phyloP scores from a whole-genome alignment of 2,797 vertebrate genomes.

The Oophaga sylvatica region DNA sequence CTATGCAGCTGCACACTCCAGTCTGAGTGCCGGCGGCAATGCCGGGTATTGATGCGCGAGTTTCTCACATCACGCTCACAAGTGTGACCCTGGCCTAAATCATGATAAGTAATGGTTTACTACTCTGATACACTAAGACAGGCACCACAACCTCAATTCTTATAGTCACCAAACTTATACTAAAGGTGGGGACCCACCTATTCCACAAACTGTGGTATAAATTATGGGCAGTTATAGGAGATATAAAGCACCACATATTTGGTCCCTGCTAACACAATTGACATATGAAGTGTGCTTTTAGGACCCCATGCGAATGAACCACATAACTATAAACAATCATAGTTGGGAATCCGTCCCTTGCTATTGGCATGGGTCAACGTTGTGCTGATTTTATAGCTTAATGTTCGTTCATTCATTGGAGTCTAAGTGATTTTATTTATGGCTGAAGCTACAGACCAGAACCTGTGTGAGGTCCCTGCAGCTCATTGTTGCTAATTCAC shows the following conservation, averaged over 20 bases:
- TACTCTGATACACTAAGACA: not conserved
- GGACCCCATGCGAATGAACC: not conserved
- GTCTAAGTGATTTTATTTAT: not conserved
- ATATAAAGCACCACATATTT: slow-evolving; percentile 18
- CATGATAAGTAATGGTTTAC: not conserved
- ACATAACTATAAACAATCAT: not conserved
- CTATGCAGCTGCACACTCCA: too few relatives aligned
- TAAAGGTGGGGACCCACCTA: not conserved
- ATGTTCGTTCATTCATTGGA: slow-evolving; percentile 20
- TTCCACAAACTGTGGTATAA: not conserved
- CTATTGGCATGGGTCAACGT: not conserved
- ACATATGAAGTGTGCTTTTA: slow-evolving; percentile 3
- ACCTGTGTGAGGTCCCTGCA: slow-evolving; percentile 1
- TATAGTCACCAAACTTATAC: not conserved
- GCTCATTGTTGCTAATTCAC: not conserved
- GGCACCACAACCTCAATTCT: not conserved
- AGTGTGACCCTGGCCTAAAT: not conserved
- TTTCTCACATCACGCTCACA: too few relatives aligned
- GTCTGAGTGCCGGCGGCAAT: too few relatives aligned
- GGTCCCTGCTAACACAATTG: not conserved
- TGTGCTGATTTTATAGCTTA: slow-evolving; percentile 1
- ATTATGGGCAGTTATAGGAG: not conserved
- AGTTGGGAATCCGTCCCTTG: not conserved
- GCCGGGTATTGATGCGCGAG: too few relatives aligned
- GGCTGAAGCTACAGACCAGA: not conserved